phyloP scores from a whole-genome alignment of 2,113 vertebrate species.

The Ictidomys tridecemlineatus region DNA sequence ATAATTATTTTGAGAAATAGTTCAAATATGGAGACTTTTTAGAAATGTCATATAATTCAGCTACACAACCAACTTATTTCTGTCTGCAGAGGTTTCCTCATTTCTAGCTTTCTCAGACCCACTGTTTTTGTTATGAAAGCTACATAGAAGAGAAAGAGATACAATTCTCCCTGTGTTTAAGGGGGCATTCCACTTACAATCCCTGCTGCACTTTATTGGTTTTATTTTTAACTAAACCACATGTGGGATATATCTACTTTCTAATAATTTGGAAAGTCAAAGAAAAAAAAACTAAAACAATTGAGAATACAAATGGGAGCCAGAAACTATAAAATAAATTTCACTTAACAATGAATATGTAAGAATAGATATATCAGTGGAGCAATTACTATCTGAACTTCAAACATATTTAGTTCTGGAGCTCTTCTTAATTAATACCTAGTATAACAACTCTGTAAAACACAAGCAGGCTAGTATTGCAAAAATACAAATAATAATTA shows the following conservation, averaged over 20 bases:
- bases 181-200: not conserved
- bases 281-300: conserved; percentile 7
- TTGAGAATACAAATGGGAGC: not conserved
- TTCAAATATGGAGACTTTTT: not conserved
- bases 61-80: conserved; percentile 12
- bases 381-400: not conserved
- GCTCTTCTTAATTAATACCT: not conserved
- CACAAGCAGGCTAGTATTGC: not conserved
- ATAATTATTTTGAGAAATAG: not conserved
- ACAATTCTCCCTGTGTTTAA: not conserved
- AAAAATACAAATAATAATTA: conserved; percentile 42
- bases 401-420: not conserved
- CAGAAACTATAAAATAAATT: conserved; percentile 41
- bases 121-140: conserved; percentile 53
- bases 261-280: not conserved
- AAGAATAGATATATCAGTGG: not conserved
- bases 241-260: not conserved
- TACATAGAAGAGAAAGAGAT: conserved; percentile 18
- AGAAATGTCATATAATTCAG: not conserved
- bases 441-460: conserved; percentile 10
- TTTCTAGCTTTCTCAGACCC: not conserved
- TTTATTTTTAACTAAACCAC: conserved; percentile 41
- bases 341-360: not conserved
- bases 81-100: conserved; percentile 25
- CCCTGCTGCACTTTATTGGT: not conserved